Conservation (phyloP, 2,113 vertebrate species). For the Pituophis catenifer region DNA sequence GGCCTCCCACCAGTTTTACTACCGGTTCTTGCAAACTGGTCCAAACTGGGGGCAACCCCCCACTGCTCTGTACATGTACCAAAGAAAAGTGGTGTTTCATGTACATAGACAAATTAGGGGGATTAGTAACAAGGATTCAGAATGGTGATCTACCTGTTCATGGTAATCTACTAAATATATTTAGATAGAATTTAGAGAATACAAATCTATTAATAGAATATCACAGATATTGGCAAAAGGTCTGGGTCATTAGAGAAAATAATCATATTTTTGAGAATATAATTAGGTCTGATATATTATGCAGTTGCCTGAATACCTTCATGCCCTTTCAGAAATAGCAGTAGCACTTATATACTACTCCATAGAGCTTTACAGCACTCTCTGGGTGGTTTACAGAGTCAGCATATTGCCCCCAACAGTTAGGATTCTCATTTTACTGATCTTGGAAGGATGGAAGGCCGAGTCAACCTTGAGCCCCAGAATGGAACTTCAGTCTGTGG, state of each 20-base stretch:
- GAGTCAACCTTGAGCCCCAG: too few relatives aligned
- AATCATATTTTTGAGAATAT: constrained; percentile 4
- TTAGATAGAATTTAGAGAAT: not conserved
- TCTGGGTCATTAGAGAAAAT: not conserved
- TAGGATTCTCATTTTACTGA: too few relatives aligned
- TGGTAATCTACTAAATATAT: not conserved
- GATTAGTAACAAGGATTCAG: not conserved
- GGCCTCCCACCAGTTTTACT: too few relatives aligned
- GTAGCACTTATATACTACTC: too few relatives aligned
- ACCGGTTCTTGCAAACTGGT: too few relatives aligned
- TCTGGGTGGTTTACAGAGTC: too few relatives aligned
- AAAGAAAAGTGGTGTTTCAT: not conserved
- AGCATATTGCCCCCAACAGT: too few relatives aligned
- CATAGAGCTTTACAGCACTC: too few relatives aligned
- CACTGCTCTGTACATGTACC: not conserved
- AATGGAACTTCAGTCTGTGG: too few relatives aligned
- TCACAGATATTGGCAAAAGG: not conserved
- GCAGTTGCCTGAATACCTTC: not conserved
- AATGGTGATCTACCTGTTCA: not conserved
- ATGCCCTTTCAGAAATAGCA: not conserved
- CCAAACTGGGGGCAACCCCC: too few relatives aligned
- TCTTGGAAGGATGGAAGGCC: too few relatives aligned
- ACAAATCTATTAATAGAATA: not conserved
- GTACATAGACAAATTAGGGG: not conserved
- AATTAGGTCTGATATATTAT: constrained; percentile 1